These are phyloP conservation scores for Macaca mulatta DNA, from an alignment of 2,113 vertebrate genomes.

Conservation along the genomic window DNA sequence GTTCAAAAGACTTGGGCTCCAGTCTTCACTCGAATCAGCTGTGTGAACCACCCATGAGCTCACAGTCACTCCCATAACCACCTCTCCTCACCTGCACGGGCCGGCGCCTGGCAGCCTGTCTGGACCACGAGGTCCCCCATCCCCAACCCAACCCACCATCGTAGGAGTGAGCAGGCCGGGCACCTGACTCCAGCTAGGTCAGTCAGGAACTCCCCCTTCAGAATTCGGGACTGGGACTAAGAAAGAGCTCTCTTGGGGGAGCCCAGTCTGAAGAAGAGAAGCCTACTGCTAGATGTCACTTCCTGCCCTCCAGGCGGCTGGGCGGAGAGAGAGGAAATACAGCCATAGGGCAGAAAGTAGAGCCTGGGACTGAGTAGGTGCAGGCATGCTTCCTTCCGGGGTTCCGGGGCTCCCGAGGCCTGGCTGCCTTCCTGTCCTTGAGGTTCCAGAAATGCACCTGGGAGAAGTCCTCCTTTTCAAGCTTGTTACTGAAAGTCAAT, in stretches of 20 bases:
- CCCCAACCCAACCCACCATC: not conserved
- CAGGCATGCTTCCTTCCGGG: fast-evolving
- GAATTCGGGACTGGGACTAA: not conserved
- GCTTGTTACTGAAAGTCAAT: no score
- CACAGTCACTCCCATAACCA: not conserved
- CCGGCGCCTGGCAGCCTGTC: not conserved
- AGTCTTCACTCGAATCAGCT: not conserved
- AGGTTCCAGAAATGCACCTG: not conserved
- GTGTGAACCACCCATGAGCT: not conserved
- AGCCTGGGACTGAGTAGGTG: not conserved
- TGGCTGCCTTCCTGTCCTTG: not conserved
- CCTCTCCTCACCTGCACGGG: no score
- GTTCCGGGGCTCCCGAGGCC: not conserved
- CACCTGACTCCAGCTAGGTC: not conserved
- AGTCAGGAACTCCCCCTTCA: not conserved
- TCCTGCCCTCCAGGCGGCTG: not conserved
- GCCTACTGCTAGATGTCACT: not conserved
- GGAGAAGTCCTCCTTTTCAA: not conserved
- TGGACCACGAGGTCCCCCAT: not conserved
- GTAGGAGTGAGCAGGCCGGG: not conserved
- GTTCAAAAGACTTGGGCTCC: not conserved
- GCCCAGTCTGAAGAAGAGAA: not conserved
- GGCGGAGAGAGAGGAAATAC: not conserved
- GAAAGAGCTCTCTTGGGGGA: not conserved
- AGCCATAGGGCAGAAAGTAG: not conserved